Evolutionary conservation across 2,888 invertebrate species (phyloP).

Genomic region (Eupithecia tripunctaria): DNA sequence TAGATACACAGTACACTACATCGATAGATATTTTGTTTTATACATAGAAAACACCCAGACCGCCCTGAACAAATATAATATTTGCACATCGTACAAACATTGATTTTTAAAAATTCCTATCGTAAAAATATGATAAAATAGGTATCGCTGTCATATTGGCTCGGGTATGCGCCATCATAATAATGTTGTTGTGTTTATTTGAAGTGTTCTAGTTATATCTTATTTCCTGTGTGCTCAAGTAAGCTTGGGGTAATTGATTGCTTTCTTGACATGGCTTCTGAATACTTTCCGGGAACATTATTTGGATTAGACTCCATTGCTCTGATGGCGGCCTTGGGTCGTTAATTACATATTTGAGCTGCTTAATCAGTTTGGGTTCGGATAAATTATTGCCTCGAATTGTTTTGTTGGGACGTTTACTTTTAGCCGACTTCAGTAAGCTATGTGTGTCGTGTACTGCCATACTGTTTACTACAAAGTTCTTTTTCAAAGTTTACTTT

Average conservation of each 20-base stretch:
- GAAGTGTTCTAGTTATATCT: constrained; percentile 4
- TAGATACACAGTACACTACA: too few species aligned
- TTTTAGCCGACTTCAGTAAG: background rate
- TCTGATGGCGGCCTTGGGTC: constrained; percentile 12
- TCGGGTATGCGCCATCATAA: too few species aligned
- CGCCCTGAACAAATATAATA: too few species aligned
- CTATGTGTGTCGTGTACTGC: too few species aligned
- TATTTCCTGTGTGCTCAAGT: constrained; percentile 2
- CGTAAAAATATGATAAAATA: too few species aligned
- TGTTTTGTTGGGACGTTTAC: background rate
- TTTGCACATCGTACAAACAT: too few species aligned
- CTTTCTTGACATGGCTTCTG: constrained; percentile 25
- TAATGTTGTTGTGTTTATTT: background rate
- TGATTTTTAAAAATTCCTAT: too few species aligned
- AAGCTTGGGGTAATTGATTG: constrained; percentile 29
- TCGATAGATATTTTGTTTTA: too few species aligned
- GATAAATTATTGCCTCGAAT: background rate
- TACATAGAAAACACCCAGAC: too few species aligned
- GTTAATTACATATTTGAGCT: constrained; percentile 7
- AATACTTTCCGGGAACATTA: constrained; percentile 22
- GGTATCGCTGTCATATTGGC: too few species aligned
- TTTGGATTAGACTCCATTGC: constrained; percentile 20
- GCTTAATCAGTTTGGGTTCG: background rate
- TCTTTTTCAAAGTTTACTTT: too few species aligned
- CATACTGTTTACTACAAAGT: too few species aligned